Evolutionary conservation across 1,140 invertebrate species (phyloP).

Genomic region (Brachionus koreanus): DNA sequence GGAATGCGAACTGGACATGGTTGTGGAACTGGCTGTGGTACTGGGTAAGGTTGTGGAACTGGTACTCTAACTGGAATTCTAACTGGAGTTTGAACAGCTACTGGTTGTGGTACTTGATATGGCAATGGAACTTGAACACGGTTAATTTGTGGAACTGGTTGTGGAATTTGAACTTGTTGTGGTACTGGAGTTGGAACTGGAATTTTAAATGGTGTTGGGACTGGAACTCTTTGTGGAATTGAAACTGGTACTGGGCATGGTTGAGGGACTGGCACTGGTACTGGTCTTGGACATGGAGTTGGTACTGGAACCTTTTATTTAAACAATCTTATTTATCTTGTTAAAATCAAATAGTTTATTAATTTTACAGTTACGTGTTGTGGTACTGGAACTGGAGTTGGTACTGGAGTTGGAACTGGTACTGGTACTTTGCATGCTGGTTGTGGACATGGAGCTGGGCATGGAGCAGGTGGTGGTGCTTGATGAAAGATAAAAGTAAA

Average conservation of each 20-base stretch:
- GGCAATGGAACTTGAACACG: too few species aligned
- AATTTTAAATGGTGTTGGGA: too few species aligned
- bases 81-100: not conserved
- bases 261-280: not conserved
- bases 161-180: too few species aligned
- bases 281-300: not conserved
- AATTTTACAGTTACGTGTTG: not conserved
- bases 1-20: too few species aligned
- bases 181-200: too few species aligned
- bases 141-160: too few species aligned
- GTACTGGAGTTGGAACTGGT: not conserved
- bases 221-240: too few species aligned
- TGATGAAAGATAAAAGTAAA: too few species aligned
- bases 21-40: slow-evolving; percentile 19
- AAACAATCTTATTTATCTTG: not conserved
- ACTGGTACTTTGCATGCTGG: not conserved
- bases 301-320: not conserved
- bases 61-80: slow-evolving; percentile 21
- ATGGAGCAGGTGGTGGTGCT: not conserved
- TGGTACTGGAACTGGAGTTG: too few species aligned
- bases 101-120: too few species aligned
- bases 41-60: slow-evolving; percentile 14
- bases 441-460: not conserved
- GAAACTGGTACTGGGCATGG: not conserved
- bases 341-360: too few species aligned